These are phyloP conservation scores for Brachyhypopomus gauderio DNA, from an alignment of 2,113 vertebrate genomes.

Conservation along the genomic window DNA sequence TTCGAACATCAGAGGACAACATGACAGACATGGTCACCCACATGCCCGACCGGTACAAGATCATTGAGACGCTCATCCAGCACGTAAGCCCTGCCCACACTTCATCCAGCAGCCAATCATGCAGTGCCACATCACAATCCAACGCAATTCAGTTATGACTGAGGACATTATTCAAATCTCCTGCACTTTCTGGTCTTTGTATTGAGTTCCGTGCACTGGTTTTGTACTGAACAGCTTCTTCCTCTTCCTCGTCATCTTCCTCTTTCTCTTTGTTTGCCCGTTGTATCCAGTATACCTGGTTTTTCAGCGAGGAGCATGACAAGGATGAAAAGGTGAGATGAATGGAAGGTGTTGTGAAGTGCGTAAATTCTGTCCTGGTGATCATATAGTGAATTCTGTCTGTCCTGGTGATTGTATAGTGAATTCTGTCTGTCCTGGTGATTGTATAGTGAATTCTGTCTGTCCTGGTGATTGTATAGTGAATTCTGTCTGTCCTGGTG, in stretches of 20 bases:
- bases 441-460: background rate
- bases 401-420: no score
- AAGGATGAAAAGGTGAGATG: slow-evolving; percentile 89
- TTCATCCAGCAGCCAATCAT: no score
- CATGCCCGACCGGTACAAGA: slow-evolving; percentile 98
- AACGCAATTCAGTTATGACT: no score
- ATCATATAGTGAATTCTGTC: background rate
- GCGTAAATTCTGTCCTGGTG: background rate
- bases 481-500: background rate
- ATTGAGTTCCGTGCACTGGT: no score
- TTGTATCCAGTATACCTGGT: slow-evolving; percentile 78
- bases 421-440: background rate
- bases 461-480: no score
- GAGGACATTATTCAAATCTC: no score
- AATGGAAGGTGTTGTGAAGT: no score
- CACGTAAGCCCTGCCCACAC: slow-evolving; percentile 76
- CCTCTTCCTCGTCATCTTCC: background rate
- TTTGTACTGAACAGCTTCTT: slow-evolving; percentile 8
- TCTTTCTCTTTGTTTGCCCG: slow-evolving; percentile 62
- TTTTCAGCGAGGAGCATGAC: slow-evolving; percentile 91
- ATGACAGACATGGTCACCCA: slow-evolving; percentile 99
- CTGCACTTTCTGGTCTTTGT: no score
- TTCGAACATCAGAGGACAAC: slow-evolving; percentile 95
- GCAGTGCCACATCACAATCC: no score
- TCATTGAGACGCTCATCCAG: slow-evolving; percentile 95